phyloP scores from a whole-genome alignment of 2,113 vertebrate species.

The Nettapus auritus region DNA sequence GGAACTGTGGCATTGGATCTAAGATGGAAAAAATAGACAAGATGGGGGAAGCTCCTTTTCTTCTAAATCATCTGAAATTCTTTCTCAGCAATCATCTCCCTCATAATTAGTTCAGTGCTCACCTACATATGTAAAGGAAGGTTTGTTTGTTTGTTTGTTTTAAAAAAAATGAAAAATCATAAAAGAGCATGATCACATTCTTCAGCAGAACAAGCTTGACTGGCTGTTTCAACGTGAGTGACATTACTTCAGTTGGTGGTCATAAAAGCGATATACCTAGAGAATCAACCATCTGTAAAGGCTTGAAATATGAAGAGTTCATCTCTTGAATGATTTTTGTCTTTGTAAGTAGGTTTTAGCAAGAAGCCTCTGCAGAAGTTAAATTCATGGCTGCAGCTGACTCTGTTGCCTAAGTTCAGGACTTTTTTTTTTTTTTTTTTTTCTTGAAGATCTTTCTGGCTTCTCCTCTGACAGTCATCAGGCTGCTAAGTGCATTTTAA shows the following conservation, averaged over 20 bases:
- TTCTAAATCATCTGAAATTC: not conserved
- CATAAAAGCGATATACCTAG: conserved; percentile 26
- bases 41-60: not conserved
- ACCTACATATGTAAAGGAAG: not conserved
- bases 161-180: not conserved
- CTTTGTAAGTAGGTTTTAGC: not conserved
- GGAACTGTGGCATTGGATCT: not conserved
- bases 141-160: too few relatives aligned
- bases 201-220: not conserved
- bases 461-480: not conserved
- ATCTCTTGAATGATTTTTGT: not conserved
- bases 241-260: conserved; percentile 32
- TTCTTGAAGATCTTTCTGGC: not conserved
- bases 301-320: not conserved
- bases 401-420: not conserved
- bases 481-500: not conserved
- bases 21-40: not conserved
- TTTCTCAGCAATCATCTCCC: not conserved
- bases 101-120: not conserved
- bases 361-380: not conserved
- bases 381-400: conserved; percentile 5
- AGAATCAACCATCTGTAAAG: conserved; percentile 29
- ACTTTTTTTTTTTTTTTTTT: not conserved
- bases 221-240: conserved; percentile 42
- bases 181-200: not conserved